Percentiles rank a stretch among this genome's conserved stretches.
These are phyloP conservation scores for Kryptolebias marmoratus DNA, from an alignment of 2,113 vertebrate genomes.

Conservation along the genomic window DNA sequence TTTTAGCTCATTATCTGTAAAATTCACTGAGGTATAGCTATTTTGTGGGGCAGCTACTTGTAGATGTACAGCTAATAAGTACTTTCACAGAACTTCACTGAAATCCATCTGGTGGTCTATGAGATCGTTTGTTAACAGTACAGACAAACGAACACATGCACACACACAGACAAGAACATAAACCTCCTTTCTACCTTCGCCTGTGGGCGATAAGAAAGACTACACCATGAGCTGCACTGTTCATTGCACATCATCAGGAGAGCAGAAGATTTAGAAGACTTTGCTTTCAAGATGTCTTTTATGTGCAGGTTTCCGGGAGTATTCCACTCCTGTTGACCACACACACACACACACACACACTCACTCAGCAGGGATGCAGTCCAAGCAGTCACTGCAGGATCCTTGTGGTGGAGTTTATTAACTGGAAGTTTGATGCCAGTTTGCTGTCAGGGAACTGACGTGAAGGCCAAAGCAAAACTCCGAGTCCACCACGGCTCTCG, in stretches of 20 bases:
- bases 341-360: conserved; percentile 63
- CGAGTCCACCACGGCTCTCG: conserved; percentile 53
- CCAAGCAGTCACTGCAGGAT: conserved; percentile 32
- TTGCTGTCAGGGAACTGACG: conserved; percentile 62
- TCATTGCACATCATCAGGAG: conserved; percentile 35
- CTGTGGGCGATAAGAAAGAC: conserved; percentile 2
- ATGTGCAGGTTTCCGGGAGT: conserved; percentile 34
- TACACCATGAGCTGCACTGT: conserved; percentile 8
- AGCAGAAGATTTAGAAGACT: conserved; percentile 48
- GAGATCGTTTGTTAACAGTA: too few relatives aligned
- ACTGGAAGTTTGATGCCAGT: conserved; percentile 53
- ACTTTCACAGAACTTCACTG: too few relatives aligned
- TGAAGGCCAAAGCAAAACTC: conserved; percentile 62
- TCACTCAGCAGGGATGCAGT: conserved; percentile 19
- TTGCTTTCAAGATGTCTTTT: conserved; percentile 39
- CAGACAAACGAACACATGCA: too few relatives aligned
- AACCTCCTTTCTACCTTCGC: background rate
- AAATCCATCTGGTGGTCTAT: too few relatives aligned
- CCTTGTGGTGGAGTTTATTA: conserved; percentile 66
- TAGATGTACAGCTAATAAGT: too few relatives aligned
- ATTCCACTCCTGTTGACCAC: conserved; percentile 56
- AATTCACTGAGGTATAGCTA: too few relatives aligned
- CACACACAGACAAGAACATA: too few relatives aligned
- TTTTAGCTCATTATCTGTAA: background rate
- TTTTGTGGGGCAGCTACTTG: too few relatives aligned